Base-by-base conservation (phyloP, 2,888 invertebrate species). In the Drosophila infuscata region DNA sequence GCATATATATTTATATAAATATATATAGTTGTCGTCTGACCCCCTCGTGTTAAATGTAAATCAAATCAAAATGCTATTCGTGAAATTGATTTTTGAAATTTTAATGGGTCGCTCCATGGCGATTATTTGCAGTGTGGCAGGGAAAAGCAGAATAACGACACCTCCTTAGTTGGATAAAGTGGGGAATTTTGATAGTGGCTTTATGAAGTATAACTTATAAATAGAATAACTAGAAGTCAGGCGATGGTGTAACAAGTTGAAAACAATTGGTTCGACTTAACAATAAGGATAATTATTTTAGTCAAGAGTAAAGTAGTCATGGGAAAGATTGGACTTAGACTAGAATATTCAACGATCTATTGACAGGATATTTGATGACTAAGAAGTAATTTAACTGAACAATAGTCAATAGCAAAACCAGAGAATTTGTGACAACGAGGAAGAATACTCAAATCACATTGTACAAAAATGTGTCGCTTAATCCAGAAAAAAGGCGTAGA, bases 51-150 rank as follows among this genome's bases (percentile, higher is more conserved):
- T 83, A 83, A 70, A 82, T 87, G 78, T 74, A 87, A 90, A 87
- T 90, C 78, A 87, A 87, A 90, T 87, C 90, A 90, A 79, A 84
- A 87, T 86, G 86, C 87, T 82, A 86, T 87, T 80, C 78, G 82
- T 80, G 74, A 88, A 87, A 87, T 87, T 90, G 87, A 87, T 87
- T 90, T 87, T 86, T 85, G 80, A 73, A 89, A 89, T 84, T 88
- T 85, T 89, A 89, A 89, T 85, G 89, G 57, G 29, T 41, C 32
- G 46, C 43, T 25, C 11, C 25, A 1, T 12, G 43, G 15, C 46
- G 0, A 15, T 65, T 48, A 38, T 41, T 20, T 8, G 20, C 35
- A 9, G 35, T 9, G n/a, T 7, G 7, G 54, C 30, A 56, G 6
- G 38, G 4, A 30, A 15, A 8, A 30, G 3, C 38, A 0, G 29